These are phyloP conservation scores for Psittacula cyanocephala DNA, from an alignment of 2,113 vertebrate genomes.

Conservation along the genomic window DNA sequence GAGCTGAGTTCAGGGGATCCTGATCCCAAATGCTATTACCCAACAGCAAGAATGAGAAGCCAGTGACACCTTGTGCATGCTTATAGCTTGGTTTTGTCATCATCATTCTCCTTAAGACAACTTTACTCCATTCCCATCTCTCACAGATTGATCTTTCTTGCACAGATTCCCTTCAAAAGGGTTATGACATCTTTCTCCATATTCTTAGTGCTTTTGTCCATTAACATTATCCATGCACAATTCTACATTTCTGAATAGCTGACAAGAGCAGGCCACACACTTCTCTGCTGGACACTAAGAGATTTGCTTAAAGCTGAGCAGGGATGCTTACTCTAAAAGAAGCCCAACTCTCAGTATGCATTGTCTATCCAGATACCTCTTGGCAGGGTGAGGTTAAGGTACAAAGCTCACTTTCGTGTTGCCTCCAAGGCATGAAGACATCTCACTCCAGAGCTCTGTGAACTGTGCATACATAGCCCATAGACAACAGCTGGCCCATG, in stretches of 20 bases:
- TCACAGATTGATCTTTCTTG: background rate
- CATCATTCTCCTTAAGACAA: background rate
- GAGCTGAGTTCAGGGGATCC: slow-evolving; percentile 38
- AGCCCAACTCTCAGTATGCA: background rate
- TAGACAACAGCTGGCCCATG: background rate
- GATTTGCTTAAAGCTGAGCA: background rate
- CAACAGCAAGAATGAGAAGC: background rate
- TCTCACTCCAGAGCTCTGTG: background rate
- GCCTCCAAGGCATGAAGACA: background rate
- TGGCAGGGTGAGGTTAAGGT: background rate
- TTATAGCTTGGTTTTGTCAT: background rate
- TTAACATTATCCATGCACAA: background rate
- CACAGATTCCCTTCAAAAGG: background rate
- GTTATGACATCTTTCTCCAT: background rate
- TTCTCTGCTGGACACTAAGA: background rate
- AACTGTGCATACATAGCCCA: background rate
- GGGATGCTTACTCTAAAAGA: background rate
- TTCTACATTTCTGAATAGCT: background rate
- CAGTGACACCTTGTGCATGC: background rate
- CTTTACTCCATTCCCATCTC: background rate
- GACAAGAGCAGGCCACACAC: background rate
- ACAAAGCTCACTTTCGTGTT: background rate
- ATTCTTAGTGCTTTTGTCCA: background rate
- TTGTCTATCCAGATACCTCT: background rate
- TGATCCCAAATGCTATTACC: background rate